phyloP scores from a whole-genome alignment of 2,797 vertebrate species.

The Premnoplex brunnescens region DNA sequence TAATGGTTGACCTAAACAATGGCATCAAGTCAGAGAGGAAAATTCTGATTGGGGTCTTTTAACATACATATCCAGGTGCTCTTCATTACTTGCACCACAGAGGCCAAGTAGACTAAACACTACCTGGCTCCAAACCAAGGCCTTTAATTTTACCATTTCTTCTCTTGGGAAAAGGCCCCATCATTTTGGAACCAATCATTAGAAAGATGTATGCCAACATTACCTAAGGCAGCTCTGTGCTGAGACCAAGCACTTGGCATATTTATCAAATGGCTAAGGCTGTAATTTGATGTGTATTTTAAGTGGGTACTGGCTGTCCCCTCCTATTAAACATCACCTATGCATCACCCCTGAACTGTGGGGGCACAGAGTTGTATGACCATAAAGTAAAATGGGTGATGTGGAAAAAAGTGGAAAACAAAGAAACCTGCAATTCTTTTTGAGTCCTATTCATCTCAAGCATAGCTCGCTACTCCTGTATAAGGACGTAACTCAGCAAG shows the following conservation, averaged over 20 bases:
- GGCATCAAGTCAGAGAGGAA: slow-evolving; percentile 10
- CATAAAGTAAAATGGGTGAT: neutral
- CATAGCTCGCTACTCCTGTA: neutral
- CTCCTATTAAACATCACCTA: neutral
- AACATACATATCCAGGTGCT: neutral
- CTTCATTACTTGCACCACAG: neutral
- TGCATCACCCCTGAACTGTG: neutral
- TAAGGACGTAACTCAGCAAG: neutral
- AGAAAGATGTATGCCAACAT: neutral
- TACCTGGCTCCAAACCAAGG: neutral
- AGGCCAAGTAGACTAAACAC: neutral
- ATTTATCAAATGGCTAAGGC: neutral
- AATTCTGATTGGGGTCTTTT: neutral
- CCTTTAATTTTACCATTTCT: neutral
- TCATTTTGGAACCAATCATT: neutral
- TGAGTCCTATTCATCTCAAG: neutral
- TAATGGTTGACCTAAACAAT: slow-evolving; percentile 88
- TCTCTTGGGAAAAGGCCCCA: neutral
- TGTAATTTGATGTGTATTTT: neutral
- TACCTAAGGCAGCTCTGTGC: neutral
- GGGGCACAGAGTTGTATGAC: neutral
- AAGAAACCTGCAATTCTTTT: neutral
- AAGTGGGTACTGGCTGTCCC: neutral
- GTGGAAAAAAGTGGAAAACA: neutral
- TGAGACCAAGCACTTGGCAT: neutral